Percentiles rank a stretch among this genome's conserved stretches.
Evolutionary conservation across 2,797 vertebrate species (phyloP).

Genomic region (Knipowitschia caucasica): DNA sequence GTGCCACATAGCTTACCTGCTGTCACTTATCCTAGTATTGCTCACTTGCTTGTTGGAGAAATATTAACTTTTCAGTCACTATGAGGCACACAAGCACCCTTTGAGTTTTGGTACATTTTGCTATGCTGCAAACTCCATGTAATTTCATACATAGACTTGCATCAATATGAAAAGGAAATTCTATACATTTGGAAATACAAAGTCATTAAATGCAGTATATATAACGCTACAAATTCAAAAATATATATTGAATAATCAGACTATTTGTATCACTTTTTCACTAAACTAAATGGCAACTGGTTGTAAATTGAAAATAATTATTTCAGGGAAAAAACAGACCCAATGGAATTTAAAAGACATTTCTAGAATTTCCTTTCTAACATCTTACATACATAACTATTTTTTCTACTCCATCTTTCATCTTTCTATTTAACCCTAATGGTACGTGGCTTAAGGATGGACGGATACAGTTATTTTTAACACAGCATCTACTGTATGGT

Average conservation of each 20-base stretch:
- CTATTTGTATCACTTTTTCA: not conserved
- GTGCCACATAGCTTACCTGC: conserved; percentile 20
- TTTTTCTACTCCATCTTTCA: conserved; percentile 64
- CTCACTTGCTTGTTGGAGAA: conserved; percentile 66
- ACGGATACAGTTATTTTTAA: conserved; percentile 75
- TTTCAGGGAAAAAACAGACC: conserved; percentile 8
- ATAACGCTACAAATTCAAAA: not conserved
- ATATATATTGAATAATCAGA: conserved; percentile 4
- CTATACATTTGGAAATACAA: conserved; percentile 40
- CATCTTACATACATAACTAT: conserved; percentile 38
- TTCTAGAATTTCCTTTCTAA: conserved; percentile 59
- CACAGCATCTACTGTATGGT: conserved; percentile 79
- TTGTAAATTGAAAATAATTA: not conserved
- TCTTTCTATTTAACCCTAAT: conserved; percentile 68
- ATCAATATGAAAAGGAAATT: conserved; percentile 39
- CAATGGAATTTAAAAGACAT: conserved; percentile 29
- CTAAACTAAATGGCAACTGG: not conserved
- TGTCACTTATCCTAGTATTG: conserved; percentile 62
- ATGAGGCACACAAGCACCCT: conserved; percentile 23
- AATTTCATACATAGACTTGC: conserved; percentile 23
- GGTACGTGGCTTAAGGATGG: conserved; percentile 66
- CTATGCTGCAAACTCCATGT: conserved; percentile 31
- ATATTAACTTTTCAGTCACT: conserved; percentile 35
- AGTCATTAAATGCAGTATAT: not conserved
- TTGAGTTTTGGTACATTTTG: conserved; percentile 44